Evolutionary conservation across 92 coral and sea anemone species (phyloP), one percentile per base, ranked within the genome.

Genomic region (Epizoanthus fatuus): DNA sequence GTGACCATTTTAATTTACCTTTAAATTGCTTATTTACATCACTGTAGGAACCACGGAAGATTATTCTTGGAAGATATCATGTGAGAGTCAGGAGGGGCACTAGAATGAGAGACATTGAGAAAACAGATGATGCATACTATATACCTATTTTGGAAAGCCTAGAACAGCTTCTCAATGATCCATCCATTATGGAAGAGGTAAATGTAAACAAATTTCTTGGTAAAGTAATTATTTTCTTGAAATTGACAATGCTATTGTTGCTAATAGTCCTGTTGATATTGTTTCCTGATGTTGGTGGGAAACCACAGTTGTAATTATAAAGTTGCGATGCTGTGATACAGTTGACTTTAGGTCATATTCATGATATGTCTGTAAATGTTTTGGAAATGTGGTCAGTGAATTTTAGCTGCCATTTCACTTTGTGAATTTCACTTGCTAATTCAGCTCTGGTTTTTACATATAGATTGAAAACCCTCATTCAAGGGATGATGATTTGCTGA

Each of bases 161-260:
- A 69, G 89, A 91, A 74, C 91, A 87, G 86, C 91, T 87, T 71
- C 91, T 91, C 29, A 87, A 91, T 83, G 81, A 84, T 83, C 86
- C 77, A 63, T 76, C 91, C 16, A 83, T 91, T 65, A 67, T 87
- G 73, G 88, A 75, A 69, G 86, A 91, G 92, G 94, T 91, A 65
- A 74, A 22, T 40, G 65, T 52, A 20, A 45, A 81, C 56, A 22
- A 22, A 22, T 22, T 22, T 22, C 0, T 22, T 22, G 25, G 25
- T 22, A 22, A 22, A 22, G 25, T 22, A 22, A 22, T 22, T 22
- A 22, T 22, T 22, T 22, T 22, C 25, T 22, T 22, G 25, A 22
- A 22, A 22, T 22, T 22, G 25, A 22, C 25, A 22, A 22, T 22
- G 25, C 25, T 22, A 22, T 22, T 22, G 25, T 22, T 22, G 25